Evolutionary conservation across 2,888 invertebrate species (phyloP), one percentile per base, ranked within the genome.

Genomic region (Mythimna lalbum): DNA sequence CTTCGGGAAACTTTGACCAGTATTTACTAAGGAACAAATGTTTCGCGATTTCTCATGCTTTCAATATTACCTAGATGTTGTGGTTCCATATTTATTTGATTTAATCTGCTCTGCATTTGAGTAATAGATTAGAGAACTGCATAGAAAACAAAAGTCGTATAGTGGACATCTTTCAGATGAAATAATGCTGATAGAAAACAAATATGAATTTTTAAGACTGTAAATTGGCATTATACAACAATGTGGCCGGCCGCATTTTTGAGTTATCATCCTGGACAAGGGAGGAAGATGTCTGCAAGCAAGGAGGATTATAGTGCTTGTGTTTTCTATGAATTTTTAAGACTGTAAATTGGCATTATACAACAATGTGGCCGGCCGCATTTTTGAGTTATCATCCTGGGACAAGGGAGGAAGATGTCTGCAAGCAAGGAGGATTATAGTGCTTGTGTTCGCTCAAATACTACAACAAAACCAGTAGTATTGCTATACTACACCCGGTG

Each of bases 1-100:
- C 5, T 17, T 43, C 23, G 0, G 23, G 19, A 27, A 56, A 43
- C 43, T 50, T 60, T 49, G 36, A 82, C 50, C 59, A 61, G 71
- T 85, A 83, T 85, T 83, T 83, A 85, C 84, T 83, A 83, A 62
- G 84, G 86, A 75, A 77, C 83, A 85, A 85, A 83, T 83, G 65
- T 85, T 82, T 68, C 64, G 60, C n/a, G 62, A 55, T 53, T 62
- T 27, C 36, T 49, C 59, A 57, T 79, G 55, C 55, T 84, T 82
- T 82, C 64, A 63, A n/a, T 69, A 60, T 71, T 82, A 67, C 62
- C 62, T 39, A 53, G 50, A 60, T 69, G 39, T 59, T 52, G 49
- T 33, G 6, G 33, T 52, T 50, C 17, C 14, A 52, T 31, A 4
- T 60, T 47, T 12, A 36, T 27, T n/a, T 17, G 21, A 17, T 33